phyloP scores from a whole-genome alignment of 2,113 vertebrate species.

The Enhydra lutris region DNA sequence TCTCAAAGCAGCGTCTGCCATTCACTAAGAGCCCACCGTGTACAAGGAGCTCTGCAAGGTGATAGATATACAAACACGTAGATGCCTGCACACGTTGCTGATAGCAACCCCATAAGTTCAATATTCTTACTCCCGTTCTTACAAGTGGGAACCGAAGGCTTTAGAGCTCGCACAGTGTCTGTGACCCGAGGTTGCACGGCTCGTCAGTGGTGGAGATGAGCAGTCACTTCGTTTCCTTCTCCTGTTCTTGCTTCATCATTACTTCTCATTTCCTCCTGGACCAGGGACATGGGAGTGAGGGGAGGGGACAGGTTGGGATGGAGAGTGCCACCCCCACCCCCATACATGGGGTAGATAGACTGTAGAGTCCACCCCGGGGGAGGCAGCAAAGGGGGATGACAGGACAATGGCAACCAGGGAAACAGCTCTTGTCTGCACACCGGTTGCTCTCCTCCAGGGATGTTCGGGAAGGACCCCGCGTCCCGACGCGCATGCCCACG shows the following conservation, averaged over 20 bases:
- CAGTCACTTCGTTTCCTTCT: background rate
- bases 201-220: too few species aligned
- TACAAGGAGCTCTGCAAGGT: background rate
- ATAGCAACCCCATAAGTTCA: background rate
- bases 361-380: fast-evolving
- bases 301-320: background rate
- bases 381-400: too few species aligned
- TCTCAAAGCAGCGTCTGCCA: background rate
- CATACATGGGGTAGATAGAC: fast-evolving
- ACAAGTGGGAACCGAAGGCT: background rate
- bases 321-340: background rate
- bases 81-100: fast-evolving
- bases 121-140: background rate
- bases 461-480: background rate
- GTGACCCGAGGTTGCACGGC: background rate
- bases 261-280: background rate
- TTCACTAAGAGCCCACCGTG: background rate
- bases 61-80: too few species aligned
- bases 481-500: fast-evolving
- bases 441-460: fast-evolving
- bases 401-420: background rate
- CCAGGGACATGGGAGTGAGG: background rate
- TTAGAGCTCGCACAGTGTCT: fast-evolving
- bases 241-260: background rate
- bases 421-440: fast-evolving